Evolutionary conservation across 2,888 invertebrate species (phyloP).

Genomic region (Microctonus hyperodae): DNA sequence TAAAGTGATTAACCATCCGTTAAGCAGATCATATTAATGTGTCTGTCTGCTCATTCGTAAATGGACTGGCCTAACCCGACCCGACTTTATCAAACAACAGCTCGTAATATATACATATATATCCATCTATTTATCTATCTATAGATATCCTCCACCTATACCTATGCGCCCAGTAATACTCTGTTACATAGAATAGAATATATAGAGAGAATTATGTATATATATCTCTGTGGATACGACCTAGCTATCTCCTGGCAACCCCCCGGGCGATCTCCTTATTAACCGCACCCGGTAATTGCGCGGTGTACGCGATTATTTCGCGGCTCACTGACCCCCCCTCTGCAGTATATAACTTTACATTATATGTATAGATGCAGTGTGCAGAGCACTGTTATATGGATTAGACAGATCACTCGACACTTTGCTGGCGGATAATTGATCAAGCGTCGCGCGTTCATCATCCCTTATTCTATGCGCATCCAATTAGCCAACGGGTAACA

Average conservation of each 20-base stretch:
- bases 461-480: constrained; percentile 13
- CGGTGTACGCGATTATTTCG: constrained; percentile 55
- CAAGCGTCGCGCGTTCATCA: constrained; percentile 34
- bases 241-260: constrained; percentile 33
- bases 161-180: neutral
- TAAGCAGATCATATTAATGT: constrained; percentile 60
- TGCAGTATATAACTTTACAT: neutral
- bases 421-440: constrained; percentile 54
- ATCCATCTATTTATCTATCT: neutral
- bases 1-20: constrained; percentile 60
- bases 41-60: constrained; percentile 44
- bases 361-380: neutral
- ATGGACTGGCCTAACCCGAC: constrained; percentile 48
- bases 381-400: constrained; percentile 42
- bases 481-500: constrained; percentile 11
- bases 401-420: constrained; percentile 60
- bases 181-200: neutral
- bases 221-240: neutral
- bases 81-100: constrained; percentile 32
- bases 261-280: constrained; percentile 61
- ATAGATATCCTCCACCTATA: neutral
- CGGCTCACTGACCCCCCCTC: constrained; percentile 54
- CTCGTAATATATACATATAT: neutral
- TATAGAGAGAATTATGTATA: neutral
- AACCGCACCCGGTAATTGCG: constrained; percentile 62